Evolutionary conservation across 2,888 invertebrate species (phyloP), one percentile per base, ranked within the genome.

Genomic region (Deroplatys truncata): DNA sequence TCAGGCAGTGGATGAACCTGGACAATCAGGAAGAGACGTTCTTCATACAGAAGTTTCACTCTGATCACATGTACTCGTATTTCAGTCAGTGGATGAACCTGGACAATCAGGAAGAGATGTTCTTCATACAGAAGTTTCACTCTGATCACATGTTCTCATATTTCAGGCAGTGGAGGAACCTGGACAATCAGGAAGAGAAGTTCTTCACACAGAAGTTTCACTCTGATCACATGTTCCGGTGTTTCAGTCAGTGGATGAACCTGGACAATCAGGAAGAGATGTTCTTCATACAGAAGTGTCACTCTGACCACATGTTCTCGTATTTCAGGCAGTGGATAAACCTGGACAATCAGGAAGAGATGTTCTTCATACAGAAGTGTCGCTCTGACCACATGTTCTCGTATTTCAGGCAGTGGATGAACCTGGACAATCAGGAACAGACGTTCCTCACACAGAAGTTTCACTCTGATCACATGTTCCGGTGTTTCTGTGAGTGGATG

Each of bases 1-100:
- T 31, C 90, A 93, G 97, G 88, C 97, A 97, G 92, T 98, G 98
- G 98, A 95, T 97, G 56, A 95, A 96, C 91, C n/a, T n/a, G n/a
- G n/a, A n/a, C n/a, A n/a, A n/a, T n/a, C n/a, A n/a, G n/a, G n/a
- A n/a, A n/a, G n/a, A n/a, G n/a, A n/a, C n/a, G n/a, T n/a, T n/a
- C n/a, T n/a, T n/a, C n/a, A n/a, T n/a, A n/a, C 93, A 98, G 89
- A 95, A 95, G 1, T 13, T 2, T 8, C 10, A 49, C 4, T 49
- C 49, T 13, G 13, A 15, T 9, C 1, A 49, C 49, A 31, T 49
- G 49, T 15, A 5, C 49, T 84, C 28, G 3, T n/a, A 15, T 90
- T 91, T 31, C 90, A 93, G 97, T 88, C 97, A 97, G 92, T 98
- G 98, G 98, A 95, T 97, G 56, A 95, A 96, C 91, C n/a, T n/a